Base-by-base conservation (phyloP, 2,113 vertebrate species). In the Calidris pugnax region DNA sequence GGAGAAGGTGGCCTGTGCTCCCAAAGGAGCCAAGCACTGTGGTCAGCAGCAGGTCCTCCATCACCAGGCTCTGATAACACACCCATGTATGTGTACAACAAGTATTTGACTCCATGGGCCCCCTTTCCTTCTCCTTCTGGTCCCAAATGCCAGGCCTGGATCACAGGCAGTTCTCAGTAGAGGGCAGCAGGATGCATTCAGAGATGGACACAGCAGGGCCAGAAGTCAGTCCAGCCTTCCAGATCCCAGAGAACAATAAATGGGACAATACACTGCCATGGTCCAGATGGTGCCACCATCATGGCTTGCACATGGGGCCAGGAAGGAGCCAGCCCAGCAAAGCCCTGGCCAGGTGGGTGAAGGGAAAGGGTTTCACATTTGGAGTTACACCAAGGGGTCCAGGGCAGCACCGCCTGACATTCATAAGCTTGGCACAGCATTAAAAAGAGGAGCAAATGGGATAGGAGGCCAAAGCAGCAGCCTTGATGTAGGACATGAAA, bases 401-500 rank as follows among this genome's bases (percentile, higher is more conserved):
- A 11, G 77, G 57, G 64, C 15, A 68, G 85, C 67, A 18, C 55
- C 28, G 56, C 32, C 62, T 78, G 55, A 74, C 32, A 67, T 95
- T 87, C 95, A 93, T 85, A 71, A 39, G 47, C 72, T 89, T 80
- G 84, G 93, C 87, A 87, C 41, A 18, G 37, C 89, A 71, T 89
- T 91, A 93, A 88, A 93, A 67, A 89, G 85, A 91, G 50, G 30
- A 93, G 87, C 64, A 95, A 95, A 94, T 89, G 66, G 89, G 85
- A 76, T n/a, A 72, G 95, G 73, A 96, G 87, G 94, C 88, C 92
- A 95, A 85, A 72, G 89, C 53, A 60, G 45, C 91, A 90, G 84
- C 93, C 95, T 97, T 96, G 93, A 96, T 94, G 91, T 89, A 89
- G 76, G 28, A 95, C 85, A 93, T 93, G 64, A 96, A 95, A 91